Base-by-base conservation (phyloP, 2,113 vertebrate species). In the Phrynocephalus versicolor region DNA sequence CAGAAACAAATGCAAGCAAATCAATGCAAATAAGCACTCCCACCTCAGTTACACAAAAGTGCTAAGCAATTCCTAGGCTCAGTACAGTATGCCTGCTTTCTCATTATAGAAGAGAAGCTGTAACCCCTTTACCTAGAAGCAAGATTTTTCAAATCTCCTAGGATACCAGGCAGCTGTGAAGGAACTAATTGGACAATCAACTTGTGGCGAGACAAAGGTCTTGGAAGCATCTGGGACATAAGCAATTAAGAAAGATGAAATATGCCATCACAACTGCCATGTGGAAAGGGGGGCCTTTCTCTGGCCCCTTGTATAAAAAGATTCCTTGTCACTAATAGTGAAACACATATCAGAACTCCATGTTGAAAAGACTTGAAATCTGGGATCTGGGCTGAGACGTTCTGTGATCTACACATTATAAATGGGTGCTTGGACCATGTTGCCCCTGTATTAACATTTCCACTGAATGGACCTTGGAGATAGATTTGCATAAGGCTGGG, bases 131-230 rank as follows among this genome's bases (percentile, higher is more conserved):
- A 4, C 35, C 71, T 80, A 3, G 86, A 69, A 88, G 39, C 23
- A 3, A 51, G 77, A 82, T 79, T 62, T 80, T 93, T 60, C 76
- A 23, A 2, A 91, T 94, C 91, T 93, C 94, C 93, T 91, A 89
- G 92, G 93, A 83, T 91, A 94, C 91, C 73, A 81, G 73, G 69
- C 30, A 64, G 80, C 85, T 83, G 86, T 55, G 39, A 69, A 51
- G 85, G 69, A 89, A 87, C 84, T 92, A 93, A 93, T 85, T 91
- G 72, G 88, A 83, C 79, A 64, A 83, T 25, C 62, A 85, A 74
- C 33, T 85, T 85, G 88, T 83, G 72, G 86, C 72, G 74, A 88
- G 14, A 1, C 15, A 35, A 76, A 25, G 87, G 87, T 90, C 0
- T 18, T 8, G 62, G 78, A 18, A 81, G 85, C 71, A 80, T 39